Evolutionary conservation across 1,140 invertebrate genomes (phyloP).

Genomic region (Bombus superbus): DNA sequence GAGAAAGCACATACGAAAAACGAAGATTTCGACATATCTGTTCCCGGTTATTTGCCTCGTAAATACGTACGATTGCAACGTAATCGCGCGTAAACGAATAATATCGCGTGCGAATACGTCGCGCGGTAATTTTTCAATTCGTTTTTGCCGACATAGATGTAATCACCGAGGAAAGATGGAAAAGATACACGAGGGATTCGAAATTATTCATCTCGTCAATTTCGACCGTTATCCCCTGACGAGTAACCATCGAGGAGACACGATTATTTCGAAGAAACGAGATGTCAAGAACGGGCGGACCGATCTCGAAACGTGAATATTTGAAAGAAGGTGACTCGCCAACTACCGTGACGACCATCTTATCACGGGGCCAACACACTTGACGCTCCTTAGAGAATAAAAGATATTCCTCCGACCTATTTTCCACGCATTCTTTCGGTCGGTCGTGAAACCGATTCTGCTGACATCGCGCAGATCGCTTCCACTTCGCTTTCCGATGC

Average conservation of each 20-base stretch:
- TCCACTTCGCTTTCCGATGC: conserved; percentile 2
- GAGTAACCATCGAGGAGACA: neutral
- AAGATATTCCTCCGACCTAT: conserved; percentile 26
- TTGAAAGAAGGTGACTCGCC: neutral
- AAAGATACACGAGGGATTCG: no score
- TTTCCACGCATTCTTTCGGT: neutral
- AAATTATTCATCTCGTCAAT: neutral
- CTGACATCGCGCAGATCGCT: neutral
- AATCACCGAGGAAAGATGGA: no score
- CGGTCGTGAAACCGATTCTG: neutral
- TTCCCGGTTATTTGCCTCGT: no score
- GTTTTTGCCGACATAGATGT: no score
- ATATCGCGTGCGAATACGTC: no score
- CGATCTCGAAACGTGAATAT: conserved; percentile 8
- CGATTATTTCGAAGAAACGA: neutral
- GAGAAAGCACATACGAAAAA: neutral
- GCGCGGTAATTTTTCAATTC: no score
- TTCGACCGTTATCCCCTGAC: neutral
- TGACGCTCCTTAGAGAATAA: neutral
- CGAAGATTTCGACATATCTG: no score
- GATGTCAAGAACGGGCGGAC: neutral
- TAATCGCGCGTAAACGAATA: no score
- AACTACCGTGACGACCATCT: conserved; percentile 24
- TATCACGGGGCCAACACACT: neutral
- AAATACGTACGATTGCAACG: no score